These are phyloP conservation scores for Carcharodon carcharias DNA, from an alignment of 2,797 vertebrate species.

Conservation along the genomic window DNA sequence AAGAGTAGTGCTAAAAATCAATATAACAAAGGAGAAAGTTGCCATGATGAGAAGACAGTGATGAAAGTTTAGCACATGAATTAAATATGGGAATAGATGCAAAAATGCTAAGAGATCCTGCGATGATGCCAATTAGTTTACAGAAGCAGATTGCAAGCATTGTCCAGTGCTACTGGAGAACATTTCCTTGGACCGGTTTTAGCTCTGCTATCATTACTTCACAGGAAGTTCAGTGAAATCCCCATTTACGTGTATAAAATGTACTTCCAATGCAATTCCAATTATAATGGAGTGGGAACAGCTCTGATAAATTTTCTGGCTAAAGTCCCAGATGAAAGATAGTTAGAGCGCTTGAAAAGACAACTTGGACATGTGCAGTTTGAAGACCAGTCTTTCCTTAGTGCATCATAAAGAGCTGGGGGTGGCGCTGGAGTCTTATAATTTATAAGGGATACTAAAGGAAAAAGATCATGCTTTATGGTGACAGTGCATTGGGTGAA, in stretches of 20 bases:
- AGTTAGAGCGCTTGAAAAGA: neutral
- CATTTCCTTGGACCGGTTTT: neutral
- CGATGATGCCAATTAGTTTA: neutral
- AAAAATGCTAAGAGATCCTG: neutral
- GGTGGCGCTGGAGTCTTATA: neutral
- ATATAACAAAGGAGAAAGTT: neutral
- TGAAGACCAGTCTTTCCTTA: neutral
- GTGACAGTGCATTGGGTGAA: no score
- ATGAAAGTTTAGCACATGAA: neutral
- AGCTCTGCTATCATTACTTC: neutral
- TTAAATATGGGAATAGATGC: neutral
- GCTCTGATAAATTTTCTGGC: neutral
- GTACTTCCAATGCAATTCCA: neutral
- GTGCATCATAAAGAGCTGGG: neutral
- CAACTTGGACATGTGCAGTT: neutral
- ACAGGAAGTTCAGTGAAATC: neutral
- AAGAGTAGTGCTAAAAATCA: neutral
- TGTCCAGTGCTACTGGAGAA: neutral
- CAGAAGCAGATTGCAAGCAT: neutral
- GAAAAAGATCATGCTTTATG: no score
- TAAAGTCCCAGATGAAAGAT: neutral
- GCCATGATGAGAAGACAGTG: neutral
- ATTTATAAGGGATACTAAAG: no score
- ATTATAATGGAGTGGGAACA: neutral
- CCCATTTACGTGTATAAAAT: neutral